Conservation (phyloP, 2,888 invertebrate species). For the Hedychridium roseum region DNA sequence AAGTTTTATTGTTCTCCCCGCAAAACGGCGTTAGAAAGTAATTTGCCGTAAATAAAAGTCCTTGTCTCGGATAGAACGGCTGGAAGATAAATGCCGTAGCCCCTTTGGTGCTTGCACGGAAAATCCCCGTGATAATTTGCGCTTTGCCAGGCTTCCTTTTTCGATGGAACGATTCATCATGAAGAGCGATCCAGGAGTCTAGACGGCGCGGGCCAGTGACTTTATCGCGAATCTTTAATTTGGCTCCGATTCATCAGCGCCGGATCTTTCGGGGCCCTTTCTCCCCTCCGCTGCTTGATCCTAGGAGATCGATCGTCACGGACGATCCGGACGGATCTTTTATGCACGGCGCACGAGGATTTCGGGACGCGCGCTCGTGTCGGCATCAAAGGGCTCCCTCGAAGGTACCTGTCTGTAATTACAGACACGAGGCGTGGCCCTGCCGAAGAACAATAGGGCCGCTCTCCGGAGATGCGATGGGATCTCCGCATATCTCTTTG, state of each 20-base stretch:
- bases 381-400: slow-evolving; percentile 60
- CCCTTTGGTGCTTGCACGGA: too few relatives aligned
- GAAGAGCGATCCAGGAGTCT: slow-evolving; percentile 9
- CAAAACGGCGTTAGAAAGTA: slow-evolving; percentile 25
- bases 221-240: slow-evolving; percentile 47
- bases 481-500: slow-evolving; percentile 51
- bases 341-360: slow-evolving; percentile 32
- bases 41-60: slow-evolving; percentile 27
- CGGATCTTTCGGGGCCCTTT: slow-evolving; percentile 14
- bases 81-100: too few relatives aligned
- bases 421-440: slow-evolving; percentile 62
- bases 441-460: slow-evolving; percentile 61
- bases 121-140: too few relatives aligned
- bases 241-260: slow-evolving; percentile 33
- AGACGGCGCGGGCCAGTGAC: slow-evolving; percentile 16
- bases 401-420: slow-evolving; percentile 61
- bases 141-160: too few relatives aligned
- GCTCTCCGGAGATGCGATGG: slow-evolving; percentile 50
- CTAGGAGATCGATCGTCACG: slow-evolving; percentile 37
- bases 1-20: slow-evolving; percentile 7
- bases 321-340: slow-evolving; percentile 26
- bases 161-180: background rate
- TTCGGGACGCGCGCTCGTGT: too few relatives aligned
- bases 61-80: too few relatives aligned
- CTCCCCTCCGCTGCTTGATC: slow-evolving; percentile 10